Conservation (phyloP, 2,888 invertebrate genomes). For the Drosophila anomelani region DNA sequence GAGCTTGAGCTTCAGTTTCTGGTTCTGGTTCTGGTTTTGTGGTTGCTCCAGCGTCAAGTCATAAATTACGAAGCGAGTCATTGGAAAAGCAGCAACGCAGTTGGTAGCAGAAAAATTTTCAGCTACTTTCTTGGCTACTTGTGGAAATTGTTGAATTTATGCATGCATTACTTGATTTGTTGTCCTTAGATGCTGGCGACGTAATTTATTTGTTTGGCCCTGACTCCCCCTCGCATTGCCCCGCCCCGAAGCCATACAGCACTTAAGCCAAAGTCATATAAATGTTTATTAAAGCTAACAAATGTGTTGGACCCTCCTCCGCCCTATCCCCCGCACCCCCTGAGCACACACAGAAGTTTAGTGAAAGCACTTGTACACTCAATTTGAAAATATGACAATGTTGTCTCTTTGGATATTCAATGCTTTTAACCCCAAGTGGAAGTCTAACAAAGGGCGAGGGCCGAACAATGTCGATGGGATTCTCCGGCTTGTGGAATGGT, state of each 20-base stretch:
- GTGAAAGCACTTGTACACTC: constrained; percentile 63
- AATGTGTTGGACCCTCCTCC: constrained; percentile 45
- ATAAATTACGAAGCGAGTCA: constrained; percentile 82
- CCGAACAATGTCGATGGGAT: constrained; percentile 58
- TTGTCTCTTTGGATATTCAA: constrained; percentile 72
- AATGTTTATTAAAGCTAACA: constrained; percentile 76
- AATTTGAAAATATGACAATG: constrained; percentile 79
- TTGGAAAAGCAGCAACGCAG: constrained; percentile 65
- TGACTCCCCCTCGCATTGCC: neutral
- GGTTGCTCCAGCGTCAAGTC: constrained; percentile 68
- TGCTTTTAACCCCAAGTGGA: constrained; percentile 66
- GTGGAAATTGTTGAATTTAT: constrained; percentile 78
- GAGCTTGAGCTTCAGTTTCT: constrained; percentile 23
- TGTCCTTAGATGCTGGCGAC: constrained; percentile 59
- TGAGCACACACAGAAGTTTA: constrained; percentile 12
- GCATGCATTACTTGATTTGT: constrained; percentile 75
- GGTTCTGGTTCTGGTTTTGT: constrained; percentile 46
- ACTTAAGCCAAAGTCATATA: constrained; percentile 71
- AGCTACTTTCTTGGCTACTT: constrained; percentile 68
- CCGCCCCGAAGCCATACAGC: constrained; percentile 16
- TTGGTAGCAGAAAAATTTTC: constrained; percentile 32
- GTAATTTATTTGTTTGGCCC: constrained; percentile 68
- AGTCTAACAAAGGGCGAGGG: constrained; percentile 30
- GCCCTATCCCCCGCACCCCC: neutral
- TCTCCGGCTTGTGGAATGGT: constrained; percentile 7